Evolutionary conservation across 2,113 vertebrate species (phyloP).

Genomic region (Triplophysa dalaica): DNA sequence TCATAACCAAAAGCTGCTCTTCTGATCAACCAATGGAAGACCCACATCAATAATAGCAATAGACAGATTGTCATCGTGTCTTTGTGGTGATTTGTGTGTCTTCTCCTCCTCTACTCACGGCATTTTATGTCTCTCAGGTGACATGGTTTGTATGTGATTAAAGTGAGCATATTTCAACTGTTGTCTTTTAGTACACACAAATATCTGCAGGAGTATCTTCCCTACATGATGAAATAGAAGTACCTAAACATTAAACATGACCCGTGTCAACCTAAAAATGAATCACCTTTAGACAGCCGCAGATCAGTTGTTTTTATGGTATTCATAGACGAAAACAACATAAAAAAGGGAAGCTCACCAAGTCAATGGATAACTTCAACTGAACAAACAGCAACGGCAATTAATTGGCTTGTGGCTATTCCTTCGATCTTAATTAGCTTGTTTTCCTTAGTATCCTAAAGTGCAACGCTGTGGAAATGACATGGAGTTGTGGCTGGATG

Average conservation of each 20-base stretch:
- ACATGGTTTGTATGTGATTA: constrained; percentile 11
- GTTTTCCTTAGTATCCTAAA: constrained; percentile 44
- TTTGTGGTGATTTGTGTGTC: constrained; percentile 7
- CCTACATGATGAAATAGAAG: no score
- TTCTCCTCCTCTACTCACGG: neutral
- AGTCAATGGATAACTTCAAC: constrained; percentile 39
- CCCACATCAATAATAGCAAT: neutral
- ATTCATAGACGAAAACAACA: constrained; percentile 23
- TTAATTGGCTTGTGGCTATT: constrained; percentile 42
- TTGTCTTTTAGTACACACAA: constrained; percentile 25
- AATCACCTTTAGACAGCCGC: constrained; percentile 5
- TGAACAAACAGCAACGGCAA: constrained; percentile 7
- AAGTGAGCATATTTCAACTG: constrained; percentile 6
- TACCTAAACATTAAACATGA: no score
- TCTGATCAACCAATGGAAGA: neutral
- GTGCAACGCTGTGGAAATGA: constrained; percentile 36
- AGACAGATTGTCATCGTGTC: constrained; percentile 31
- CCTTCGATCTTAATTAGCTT: constrained; percentile 45
- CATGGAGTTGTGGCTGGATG: constrained; percentile 24
- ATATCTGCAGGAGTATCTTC: neutral
- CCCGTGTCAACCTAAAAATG: constrained; percentile 3
- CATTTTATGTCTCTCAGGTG: constrained; percentile 17
- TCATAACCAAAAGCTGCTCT: neutral
- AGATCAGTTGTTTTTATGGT: neutral
- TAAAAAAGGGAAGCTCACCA: constrained; percentile 8